Base-by-base conservation (phyloP, 2,113 vertebrate genomes). In the Marmota monax region DNA sequence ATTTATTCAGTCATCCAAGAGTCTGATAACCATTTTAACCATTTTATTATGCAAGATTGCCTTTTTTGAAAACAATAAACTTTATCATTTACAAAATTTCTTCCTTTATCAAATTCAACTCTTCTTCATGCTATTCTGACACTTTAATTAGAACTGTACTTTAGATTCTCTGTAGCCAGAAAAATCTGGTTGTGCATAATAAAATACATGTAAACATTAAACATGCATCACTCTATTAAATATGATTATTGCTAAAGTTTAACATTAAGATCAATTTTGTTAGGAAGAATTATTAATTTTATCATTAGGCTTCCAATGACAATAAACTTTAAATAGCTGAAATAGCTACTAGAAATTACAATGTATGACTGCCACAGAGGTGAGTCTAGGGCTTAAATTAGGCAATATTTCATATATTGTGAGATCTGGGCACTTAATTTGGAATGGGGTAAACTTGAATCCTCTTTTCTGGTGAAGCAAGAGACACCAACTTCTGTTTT, bases 11-110 rank as follows among this genome's bases (percentile, higher is more conserved):
- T 91, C 45, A 69, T 83, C 8, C 39, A 79, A 73, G 42, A n/a
- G 56, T 3, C 14, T 90, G 23, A 86, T 27, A 77, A 65, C 8
- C 8, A 56, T 45, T 89, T 90, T 32, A 63, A 65, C 48, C 48
- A 90, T 84, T 88, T 95, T 76, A 45, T 84, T 82, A 90, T 74
- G 23, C 58, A 93, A 89, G 23, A 25, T 95, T 96, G 93, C 37
- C 23, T 76, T 97, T 92, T 67, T 86, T 77, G 7, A 77, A 90
- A 91, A 92, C 9, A 87, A 63, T n/a, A 79, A 93, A 92, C 5
- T 69, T 88, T 20, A 83, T 29, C 25, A 90, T 53, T 88, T 83
- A 39, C 61, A 77, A 84, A 77, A 18, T 73, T n/a, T 79, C 42
- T 39, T 88, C 18, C 12, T 11, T 7, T 87, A 48, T 56, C 63